Base-by-base conservation (phyloP, 2,888 invertebrate genomes). In the Cyaniris semiargus region DNA sequence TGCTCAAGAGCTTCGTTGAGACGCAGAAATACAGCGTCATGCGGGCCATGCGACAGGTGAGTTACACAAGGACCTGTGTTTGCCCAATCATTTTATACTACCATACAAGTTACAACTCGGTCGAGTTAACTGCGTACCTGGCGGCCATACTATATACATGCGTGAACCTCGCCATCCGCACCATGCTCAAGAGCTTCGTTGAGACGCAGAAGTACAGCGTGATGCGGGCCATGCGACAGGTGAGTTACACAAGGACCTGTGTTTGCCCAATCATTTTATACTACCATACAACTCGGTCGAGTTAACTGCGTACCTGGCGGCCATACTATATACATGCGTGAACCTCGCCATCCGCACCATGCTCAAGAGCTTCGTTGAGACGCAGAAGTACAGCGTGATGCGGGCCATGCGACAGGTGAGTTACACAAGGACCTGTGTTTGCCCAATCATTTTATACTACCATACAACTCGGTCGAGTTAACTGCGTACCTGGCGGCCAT, bases 11-110 rank as follows among this genome's bases (percentile, higher is more conserved):
- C 87, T 99, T 99, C 93, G 98, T 99, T 77, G 98, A 98, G 83
- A 99, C 99, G 0, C 99, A 99, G 93, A 99, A 99, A 90, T 99
- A 98, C 95, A 98, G 98, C 85, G 98, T 99, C 44, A 99, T 98
- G 98, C 96, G 98, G 83, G 96, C 97, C 75, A 99, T 99, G 93
- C 95, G 96, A 94, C 96, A 97, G 95, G 97, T 97, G 18, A 38
- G 70, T 31, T 31, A 31, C 31, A 31, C 31, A 31, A 31, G 31
- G 31, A 31, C 31, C 31, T 31, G 31, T 31, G 31, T 31, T 31
- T 31, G 31, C 31, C 31, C 31, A 31, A 31, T 31, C 31, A 31
- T 31, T 3, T 31, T 31, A 31, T 31, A 31, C 31, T 31, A 31
- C 31, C 31, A 31, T n/a, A n/a, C n/a, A n/a, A n/a, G n/a, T n/a